These are phyloP conservation scores for Megalops atlanticus DNA, from an alignment of 2,113 vertebrate species.

Conservation along the genomic window DNA sequence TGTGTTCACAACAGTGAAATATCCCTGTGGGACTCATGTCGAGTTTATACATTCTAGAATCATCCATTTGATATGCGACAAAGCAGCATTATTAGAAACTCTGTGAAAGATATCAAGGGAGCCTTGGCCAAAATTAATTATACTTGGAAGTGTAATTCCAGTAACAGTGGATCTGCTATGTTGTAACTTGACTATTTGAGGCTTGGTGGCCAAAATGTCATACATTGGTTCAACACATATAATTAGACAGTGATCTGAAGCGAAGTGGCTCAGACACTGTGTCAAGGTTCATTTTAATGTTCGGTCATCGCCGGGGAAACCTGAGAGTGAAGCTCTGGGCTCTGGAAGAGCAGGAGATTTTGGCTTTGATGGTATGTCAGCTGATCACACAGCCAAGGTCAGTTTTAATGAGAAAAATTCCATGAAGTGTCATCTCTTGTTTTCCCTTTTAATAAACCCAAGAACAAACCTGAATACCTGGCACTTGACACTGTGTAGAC, in stretches of 20 bases:
- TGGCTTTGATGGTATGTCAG: slow-evolving; percentile 42
- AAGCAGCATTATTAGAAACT: too few species aligned
- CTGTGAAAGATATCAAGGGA: too few species aligned
- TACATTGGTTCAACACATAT: neutral
- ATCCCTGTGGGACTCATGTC: too few species aligned
- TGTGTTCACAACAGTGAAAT: too few species aligned
- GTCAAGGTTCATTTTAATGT: slow-evolving; percentile 58
- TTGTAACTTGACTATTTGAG: neutral
- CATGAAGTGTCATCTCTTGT: slow-evolving; percentile 50
- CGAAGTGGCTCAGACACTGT: slow-evolving; percentile 10
- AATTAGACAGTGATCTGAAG: slow-evolving; percentile 21
- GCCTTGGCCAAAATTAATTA: neutral
- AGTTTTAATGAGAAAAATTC: slow-evolving; percentile 62
- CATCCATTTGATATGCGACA: too few species aligned
- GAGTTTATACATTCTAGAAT: neutral
- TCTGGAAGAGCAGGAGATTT: slow-evolving; percentile 54
- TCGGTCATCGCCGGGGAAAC: slow-evolving; percentile 60
- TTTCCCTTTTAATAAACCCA: slow-evolving; percentile 41
- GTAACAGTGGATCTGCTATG: neutral
- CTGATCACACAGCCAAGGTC: slow-evolving; percentile 59
- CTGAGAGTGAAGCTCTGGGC: slow-evolving; percentile 44
- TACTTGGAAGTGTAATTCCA: neutral
- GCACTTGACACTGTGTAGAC: neutral
- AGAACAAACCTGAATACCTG: slow-evolving; percentile 62
- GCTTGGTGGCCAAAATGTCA: neutral